These are phyloP conservation scores for Sciurus niger DNA, from an alignment of 2,113 vertebrate genomes.

Conservation along the genomic window DNA sequence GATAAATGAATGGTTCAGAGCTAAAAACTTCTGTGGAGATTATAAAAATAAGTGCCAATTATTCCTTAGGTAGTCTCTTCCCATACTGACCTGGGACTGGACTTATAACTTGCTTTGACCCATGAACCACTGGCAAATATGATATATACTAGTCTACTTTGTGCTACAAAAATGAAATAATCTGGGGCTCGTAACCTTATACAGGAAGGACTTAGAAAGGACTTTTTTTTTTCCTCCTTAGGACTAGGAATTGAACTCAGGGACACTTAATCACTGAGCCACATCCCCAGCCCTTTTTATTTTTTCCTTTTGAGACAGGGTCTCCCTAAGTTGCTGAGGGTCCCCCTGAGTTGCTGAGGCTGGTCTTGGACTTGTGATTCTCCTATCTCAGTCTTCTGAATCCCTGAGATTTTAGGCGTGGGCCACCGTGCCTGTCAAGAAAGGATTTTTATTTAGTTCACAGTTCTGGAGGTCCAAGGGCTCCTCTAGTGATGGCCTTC, in stretches of 20 bases:
- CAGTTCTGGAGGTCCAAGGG: not conserved
- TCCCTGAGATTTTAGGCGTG: no score
- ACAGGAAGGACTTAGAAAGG: not conserved
- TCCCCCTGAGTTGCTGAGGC: no score
- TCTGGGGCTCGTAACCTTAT: not conserved
- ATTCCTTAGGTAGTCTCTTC: not conserved
- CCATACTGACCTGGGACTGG: not conserved
- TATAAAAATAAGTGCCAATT: not conserved
- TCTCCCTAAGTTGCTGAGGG: no score
- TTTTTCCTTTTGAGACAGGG: no score
- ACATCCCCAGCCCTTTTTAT: no score
- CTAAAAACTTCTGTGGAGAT: not conserved
- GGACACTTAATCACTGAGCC: no score
- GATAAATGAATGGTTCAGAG: conserved; percentile 7
- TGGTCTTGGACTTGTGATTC: no score
- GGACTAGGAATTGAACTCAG: no score
- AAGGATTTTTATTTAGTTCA: not conserved
- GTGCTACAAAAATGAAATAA: not conserved
- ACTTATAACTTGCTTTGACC: not conserved
- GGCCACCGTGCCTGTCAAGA: no score
- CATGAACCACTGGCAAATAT: not conserved
- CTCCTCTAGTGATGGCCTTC: not conserved
- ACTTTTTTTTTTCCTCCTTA: no score
- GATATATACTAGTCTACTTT: not conserved
- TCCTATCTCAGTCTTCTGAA: no score